Percentiles rank a stretch among this genome's conserved stretches.
phyloP scores from a whole-genome alignment of 1,140 invertebrate species.

The Arion vulgaris region DNA sequence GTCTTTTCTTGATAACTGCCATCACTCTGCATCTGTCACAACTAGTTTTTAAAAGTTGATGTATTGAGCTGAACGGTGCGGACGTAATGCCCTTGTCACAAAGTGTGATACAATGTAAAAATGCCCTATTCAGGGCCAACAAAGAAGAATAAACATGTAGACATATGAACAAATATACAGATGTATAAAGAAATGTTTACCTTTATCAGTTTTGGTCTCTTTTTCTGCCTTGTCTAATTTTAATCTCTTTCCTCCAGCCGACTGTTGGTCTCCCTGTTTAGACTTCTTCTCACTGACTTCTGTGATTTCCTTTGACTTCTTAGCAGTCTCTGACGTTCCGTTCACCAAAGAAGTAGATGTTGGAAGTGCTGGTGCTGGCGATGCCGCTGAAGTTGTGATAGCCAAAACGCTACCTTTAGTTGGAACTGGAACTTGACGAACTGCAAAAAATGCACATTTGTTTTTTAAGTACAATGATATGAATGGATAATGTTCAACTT shows the following conservation, averaged over 20 bases:
- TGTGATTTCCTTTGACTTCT: neutral
- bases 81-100: too few species aligned
- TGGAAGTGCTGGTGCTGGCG: constrained; percentile 16
- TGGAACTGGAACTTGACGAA: constrained; percentile 32
- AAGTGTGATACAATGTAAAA: too few species aligned
- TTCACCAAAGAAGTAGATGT: neutral
- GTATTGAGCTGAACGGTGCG: too few species aligned
- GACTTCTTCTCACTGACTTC: constrained; percentile 21
- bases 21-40: too few species aligned
- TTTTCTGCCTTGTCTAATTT: constrained; percentile 41
- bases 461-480: too few species aligned
- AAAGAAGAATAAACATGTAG: too few species aligned
- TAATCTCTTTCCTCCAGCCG: constrained; percentile 42
- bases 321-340: constrained; percentile 75
- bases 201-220: neutral
- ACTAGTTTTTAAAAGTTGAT: too few species aligned
- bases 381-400: constrained; percentile 26
- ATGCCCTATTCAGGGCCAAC: too few species aligned
- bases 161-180: too few species aligned
- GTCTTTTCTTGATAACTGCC: too few species aligned
- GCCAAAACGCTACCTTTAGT: neutral
- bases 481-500: too few species aligned
- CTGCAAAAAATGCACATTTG: neutral
- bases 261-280: constrained; percentile 21
- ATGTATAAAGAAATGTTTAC: neutral